Evolutionary conservation across 2,888 invertebrate genomes (phyloP).

Genomic region (Phengaris alcon): DNA sequence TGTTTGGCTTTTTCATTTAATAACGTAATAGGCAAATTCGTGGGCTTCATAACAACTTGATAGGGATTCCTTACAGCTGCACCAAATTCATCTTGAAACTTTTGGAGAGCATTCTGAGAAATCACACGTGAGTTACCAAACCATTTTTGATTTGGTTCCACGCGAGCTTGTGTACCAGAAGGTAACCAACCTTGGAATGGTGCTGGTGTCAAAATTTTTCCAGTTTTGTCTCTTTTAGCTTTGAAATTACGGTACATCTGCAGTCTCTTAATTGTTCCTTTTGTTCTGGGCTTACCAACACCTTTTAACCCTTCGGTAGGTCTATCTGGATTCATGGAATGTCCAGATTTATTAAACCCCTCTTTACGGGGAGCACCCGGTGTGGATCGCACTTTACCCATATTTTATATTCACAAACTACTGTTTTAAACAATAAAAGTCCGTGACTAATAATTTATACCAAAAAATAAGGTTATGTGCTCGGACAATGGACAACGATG

Average conservation of each 20-base stretch:
- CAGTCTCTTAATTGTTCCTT: conserved; percentile 95
- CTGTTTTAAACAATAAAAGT: background rate
- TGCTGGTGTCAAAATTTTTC: conserved; percentile 95
- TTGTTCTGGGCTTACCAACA: conserved; percentile 91
- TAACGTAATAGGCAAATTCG: conserved; percentile 94
- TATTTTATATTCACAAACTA: conserved; percentile 51
- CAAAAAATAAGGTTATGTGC: conserved; percentile 15
- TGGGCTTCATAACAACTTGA: conserved; percentile 97
- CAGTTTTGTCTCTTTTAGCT: conserved; percentile 91
- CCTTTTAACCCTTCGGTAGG: conserved; percentile 88
- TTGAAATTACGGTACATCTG: conserved; percentile 99
- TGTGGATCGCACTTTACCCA: conserved; percentile 88
- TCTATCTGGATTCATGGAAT: conserved; percentile 97
- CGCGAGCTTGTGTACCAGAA: conserved; percentile 94
- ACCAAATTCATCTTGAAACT: conserved; percentile 96
- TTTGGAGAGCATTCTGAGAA: conserved; percentile 92
- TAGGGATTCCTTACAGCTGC: conserved; percentile 97
- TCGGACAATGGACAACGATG: background rate
- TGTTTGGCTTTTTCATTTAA: conserved; percentile 95
- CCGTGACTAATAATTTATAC: background rate
- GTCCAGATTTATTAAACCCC: conserved; percentile 90
- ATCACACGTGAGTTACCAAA: conserved; percentile 99
- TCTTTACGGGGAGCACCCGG: conserved; percentile 88
- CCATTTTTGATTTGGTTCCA: conserved; percentile 99
- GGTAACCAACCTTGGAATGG: conserved; percentile 95